These are phyloP conservation scores for Scrobipalpa costella DNA, from an alignment of 2,888 invertebrate genomes.

Conservation along the genomic window DNA sequence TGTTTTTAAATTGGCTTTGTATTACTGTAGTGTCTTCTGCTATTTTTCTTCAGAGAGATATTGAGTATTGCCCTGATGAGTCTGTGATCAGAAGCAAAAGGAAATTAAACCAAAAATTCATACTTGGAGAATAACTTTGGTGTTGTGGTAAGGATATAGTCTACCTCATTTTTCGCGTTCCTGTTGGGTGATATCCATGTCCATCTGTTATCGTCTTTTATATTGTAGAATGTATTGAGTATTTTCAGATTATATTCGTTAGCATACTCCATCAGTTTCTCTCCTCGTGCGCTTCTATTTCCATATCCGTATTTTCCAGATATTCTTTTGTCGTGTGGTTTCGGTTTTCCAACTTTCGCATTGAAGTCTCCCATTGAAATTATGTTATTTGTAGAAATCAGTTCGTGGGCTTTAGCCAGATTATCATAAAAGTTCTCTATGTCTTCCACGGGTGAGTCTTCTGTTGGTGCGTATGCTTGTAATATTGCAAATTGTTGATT, in stretches of 20 bases:
- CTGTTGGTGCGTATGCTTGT: constrained; percentile 18
- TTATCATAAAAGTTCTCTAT: constrained; percentile 33
- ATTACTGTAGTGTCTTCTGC: background rate
- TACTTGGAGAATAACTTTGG: background rate
- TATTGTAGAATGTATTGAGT: constrained; percentile 6
- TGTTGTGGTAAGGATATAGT: constrained; percentile 20
- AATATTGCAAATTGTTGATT: constrained; percentile 32
- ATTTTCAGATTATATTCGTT: constrained; percentile 34
- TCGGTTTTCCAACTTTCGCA: constrained; percentile 32
- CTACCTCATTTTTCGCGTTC: constrained; percentile 24
- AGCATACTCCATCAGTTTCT: constrained; percentile 33
- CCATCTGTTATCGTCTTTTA: constrained; percentile 31
- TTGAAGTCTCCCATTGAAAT: constrained; percentile 33
- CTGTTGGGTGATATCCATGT: constrained; percentile 34
- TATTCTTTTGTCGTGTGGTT: constrained; percentile 25
- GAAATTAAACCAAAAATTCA: constrained; percentile 1
- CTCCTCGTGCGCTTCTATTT: constrained; percentile 24
- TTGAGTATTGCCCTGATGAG: constrained; percentile 14
- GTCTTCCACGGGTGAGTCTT: constrained; percentile 34
- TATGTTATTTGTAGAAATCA: constrained; percentile 27
- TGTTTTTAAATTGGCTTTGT: background rate
- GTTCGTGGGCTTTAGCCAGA: constrained; percentile 30
- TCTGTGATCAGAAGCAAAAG: constrained; percentile 13
- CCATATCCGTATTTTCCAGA: constrained; percentile 31
- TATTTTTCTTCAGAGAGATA: background rate